phyloP scores from a whole-genome alignment of 2,888 invertebrate species.

The Urechis unicinctus region DNA sequence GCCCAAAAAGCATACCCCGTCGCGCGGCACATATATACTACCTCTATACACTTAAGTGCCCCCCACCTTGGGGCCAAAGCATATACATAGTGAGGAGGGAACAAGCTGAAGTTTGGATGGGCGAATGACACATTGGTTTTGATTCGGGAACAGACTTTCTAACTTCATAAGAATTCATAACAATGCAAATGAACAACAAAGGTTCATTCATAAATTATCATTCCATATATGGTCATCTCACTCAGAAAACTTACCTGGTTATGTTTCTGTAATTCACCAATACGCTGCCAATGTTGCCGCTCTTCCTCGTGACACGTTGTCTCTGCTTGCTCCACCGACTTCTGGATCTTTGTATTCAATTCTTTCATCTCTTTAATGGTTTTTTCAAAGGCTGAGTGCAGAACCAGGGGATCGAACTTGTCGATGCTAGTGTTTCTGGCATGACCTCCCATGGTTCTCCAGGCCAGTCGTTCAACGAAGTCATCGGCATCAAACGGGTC shows the following conservation, averaged over 20 bases:
- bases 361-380: slow-evolving; percentile 61
- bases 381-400: slow-evolving; percentile 87
- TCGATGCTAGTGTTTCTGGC: slow-evolving; percentile 59
- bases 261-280: slow-evolving; percentile 67
- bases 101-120: too few relatives aligned
- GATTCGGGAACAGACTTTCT: too few relatives aligned
- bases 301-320: slow-evolving; percentile 79
- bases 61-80: too few relatives aligned
- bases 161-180: too few relatives aligned
- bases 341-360: slow-evolving; percentile 35
- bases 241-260: slow-evolving; percentile 58
- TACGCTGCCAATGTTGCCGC: slow-evolving; percentile 71
- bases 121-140: too few relatives aligned
- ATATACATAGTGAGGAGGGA: too few relatives aligned
- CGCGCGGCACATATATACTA: too few relatives aligned
- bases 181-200: too few relatives aligned
- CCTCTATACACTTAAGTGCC: too few relatives aligned
- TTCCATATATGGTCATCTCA: too few relatives aligned
- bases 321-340: slow-evolving; percentile 58
- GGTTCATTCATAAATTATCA: too few relatives aligned
- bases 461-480: slow-evolving; percentile 92
- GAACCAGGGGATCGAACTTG: slow-evolving; percentile 74
- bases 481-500: slow-evolving; percentile 57
- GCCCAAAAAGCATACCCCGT: too few relatives aligned
- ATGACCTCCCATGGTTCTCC: slow-evolving; percentile 75